Evolutionary conservation across 1,140 invertebrate genomes (phyloP).

Genomic region (Rhizoglyphus robini): DNA sequence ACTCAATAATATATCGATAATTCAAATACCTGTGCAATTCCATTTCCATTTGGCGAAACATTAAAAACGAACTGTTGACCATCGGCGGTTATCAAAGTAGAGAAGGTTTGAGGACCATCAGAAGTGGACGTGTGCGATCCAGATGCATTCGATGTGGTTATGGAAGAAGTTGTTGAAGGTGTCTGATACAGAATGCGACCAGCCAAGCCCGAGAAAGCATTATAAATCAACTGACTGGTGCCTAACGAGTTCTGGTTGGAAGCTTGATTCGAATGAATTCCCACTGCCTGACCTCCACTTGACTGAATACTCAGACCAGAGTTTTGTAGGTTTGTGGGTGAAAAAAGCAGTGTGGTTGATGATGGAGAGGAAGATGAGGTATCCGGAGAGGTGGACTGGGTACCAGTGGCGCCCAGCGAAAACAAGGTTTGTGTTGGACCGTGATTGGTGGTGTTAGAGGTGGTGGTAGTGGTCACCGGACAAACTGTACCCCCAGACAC

Average conservation of each 20-base stretch:
- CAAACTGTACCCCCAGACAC: no score
- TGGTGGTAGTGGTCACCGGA: neutral
- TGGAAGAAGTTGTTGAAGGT: no score
- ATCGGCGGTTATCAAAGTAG: neutral
- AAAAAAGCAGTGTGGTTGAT: neutral
- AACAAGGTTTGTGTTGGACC: neutral
- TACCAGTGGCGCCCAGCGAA: neutral
- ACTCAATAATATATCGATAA: no score
- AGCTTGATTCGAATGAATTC: no score
- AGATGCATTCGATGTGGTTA: neutral
- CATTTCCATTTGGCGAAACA: neutral
- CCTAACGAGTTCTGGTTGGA: no score
- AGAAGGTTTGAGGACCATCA: neutral
- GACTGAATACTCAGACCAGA: no score
- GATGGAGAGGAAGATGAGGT: neutral
- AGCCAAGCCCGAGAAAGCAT: neutral
- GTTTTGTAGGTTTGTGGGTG: no score
- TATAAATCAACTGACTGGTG: neutral
- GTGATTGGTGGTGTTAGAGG: neutral
- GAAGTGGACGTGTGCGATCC: no score
- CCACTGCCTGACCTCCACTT: no score
- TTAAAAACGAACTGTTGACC: neutral
- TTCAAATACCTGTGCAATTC: neutral
- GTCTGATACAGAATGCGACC: neutral
- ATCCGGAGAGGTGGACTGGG: no score